Evolutionary conservation across 2,888 invertebrate genomes (phyloP).

Genomic region (Flexamia atlantica): DNA sequence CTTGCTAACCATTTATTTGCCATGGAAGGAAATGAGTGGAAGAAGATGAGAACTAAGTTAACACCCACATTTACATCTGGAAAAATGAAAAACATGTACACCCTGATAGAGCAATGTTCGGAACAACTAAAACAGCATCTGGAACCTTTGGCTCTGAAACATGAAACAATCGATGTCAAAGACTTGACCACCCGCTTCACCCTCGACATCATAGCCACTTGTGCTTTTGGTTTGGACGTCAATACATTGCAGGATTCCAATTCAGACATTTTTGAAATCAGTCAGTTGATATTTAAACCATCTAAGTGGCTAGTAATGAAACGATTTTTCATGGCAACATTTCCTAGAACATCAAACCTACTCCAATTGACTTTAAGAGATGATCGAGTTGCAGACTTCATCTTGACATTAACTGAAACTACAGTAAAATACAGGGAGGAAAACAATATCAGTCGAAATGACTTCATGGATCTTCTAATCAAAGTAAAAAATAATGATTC

Average conservation of each 20-base stretch:
- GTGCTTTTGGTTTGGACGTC: constrained; percentile 76
- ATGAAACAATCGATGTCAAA: constrained; percentile 72
- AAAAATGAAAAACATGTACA: constrained; percentile 78
- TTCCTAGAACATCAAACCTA: constrained; percentile 67
- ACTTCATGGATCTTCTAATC: constrained; percentile 70
- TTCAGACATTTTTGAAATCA: constrained; percentile 74
- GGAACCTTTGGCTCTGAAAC: constrained; percentile 56
- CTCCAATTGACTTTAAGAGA: constrained; percentile 67
- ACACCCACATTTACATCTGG: constrained; percentile 78
- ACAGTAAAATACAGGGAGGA: constrained; percentile 70
- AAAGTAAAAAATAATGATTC: constrained; percentile 68
- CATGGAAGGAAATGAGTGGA: constrained; percentile 77
- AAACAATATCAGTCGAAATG: constrained; percentile 70
- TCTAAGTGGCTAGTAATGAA: constrained; percentile 71
- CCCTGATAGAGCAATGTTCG: constrained; percentile 74
- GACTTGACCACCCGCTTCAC: constrained; percentile 75
- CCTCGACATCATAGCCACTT: constrained; percentile 76
- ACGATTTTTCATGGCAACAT: constrained; percentile 72
- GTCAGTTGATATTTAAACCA: constrained; percentile 63
- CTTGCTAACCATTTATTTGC: constrained; percentile 74
- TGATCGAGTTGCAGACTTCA: constrained; percentile 70
- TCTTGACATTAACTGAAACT: constrained; percentile 70
- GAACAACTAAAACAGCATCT: constrained; percentile 73
- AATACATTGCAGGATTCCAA: constrained; percentile 73
- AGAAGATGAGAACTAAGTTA: constrained; percentile 75